These are phyloP conservation scores for Cylindroiulus punctatus DNA, from an alignment of 2,888 invertebrate genomes.

Conservation along the genomic window DNA sequence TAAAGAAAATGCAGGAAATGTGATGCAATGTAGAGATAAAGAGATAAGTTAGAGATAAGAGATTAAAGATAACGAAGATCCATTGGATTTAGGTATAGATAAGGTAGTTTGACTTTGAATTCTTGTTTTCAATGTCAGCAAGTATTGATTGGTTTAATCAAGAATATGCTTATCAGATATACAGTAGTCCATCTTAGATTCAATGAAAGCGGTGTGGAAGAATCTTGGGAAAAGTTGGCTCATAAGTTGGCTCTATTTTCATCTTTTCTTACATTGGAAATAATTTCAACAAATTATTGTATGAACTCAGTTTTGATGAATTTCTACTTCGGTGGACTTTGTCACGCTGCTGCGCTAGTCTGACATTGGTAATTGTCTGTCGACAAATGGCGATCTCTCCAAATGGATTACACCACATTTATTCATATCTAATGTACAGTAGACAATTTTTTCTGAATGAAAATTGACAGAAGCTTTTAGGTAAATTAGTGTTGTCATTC, in stretches of 20 bases:
- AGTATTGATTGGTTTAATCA: too few species aligned
- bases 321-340: not conserved
- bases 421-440: not conserved
- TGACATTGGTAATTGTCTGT: not conserved
- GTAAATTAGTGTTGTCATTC: not conserved
- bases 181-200: too few species aligned
- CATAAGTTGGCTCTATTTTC: not conserved
- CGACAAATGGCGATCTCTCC: not conserved
- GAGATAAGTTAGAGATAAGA: too few species aligned
- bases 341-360: not conserved
- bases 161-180: too few species aligned
- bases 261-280: not conserved
- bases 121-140: too few species aligned
- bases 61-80: too few species aligned
- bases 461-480: conserved; percentile 29
- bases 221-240: not conserved
- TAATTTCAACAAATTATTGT: not conserved
- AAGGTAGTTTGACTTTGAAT: too few species aligned
- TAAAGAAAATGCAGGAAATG: too few species aligned
- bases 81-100: too few species aligned
- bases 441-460: not conserved
- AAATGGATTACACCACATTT: conserved; percentile 1
- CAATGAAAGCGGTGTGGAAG: too few species aligned
- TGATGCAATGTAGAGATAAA: too few species aligned
- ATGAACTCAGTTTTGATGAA: not conserved